Evolutionary conservation across 2,888 invertebrate genomes (phyloP), one percentile per base, ranked within the genome.

Genomic region (Hesperia comma): DNA sequence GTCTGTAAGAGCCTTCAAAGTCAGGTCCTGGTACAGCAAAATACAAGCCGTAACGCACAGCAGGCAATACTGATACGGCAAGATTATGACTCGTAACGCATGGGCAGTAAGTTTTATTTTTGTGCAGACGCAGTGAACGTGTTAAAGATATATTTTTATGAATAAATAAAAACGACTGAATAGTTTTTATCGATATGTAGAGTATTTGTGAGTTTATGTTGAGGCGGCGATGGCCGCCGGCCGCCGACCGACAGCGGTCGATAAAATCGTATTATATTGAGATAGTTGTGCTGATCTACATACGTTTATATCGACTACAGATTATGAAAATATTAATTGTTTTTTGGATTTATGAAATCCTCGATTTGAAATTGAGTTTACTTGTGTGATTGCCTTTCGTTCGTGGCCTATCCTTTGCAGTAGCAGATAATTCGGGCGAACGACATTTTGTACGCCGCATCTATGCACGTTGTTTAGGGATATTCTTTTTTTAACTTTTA

Each of bases 71-170:
- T n/a, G n/a, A n/a, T n/a, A n/a, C n/a, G n/a, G n/a, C n/a, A n/a
- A n/a, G n/a, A n/a, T n/a, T n/a, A n/a, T n/a, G n/a, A n/a, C n/a
- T n/a, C n/a, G n/a, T n/a, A n/a, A n/a, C n/a, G n/a, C n/a, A n/a
- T n/a, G n/a, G n/a, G n/a, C n/a, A n/a, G n/a, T n/a, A n/a, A n/a
- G n/a, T n/a, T n/a, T n/a, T n/a, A n/a, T n/a, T n/a, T n/a, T n/a
- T n/a, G n/a, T n/a, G n/a, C n/a, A n/a, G n/a, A n/a, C n/a, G n/a
- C n/a, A n/a, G n/a, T n/a, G n/a, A n/a, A n/a, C n/a, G n/a, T n/a
- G n/a, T n/a, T n/a, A 89, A 90, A 91, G 87, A 91, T 90, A 90
- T 91, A 91, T 92, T 90, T 92, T 91, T 90, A 91, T 89, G 90
- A 84, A 88, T 91, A 91, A 90, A 90, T 85, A 86, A 91, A 91